phyloP scores from a whole-genome alignment of 2,797 vertebrate genomes.

The Chrosomus eos region DNA sequence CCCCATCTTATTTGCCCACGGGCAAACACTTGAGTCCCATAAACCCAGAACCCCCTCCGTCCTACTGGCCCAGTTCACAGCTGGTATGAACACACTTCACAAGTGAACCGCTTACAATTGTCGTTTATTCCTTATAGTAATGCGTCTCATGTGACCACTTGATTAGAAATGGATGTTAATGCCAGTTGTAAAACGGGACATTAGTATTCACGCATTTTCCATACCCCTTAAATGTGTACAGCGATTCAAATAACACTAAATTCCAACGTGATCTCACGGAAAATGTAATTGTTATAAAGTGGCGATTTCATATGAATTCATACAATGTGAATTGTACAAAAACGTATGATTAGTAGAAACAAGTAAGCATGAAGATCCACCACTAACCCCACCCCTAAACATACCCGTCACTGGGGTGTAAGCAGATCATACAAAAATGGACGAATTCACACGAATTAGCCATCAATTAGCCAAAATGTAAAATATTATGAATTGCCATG shows the following conservation, averaged over 20 bases:
- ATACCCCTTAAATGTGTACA: background rate
- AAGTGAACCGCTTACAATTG: background rate
- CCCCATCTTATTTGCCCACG: conserved; percentile 5
- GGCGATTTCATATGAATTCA: background rate
- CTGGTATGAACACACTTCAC: conserved; percentile 14
- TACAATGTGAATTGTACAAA: background rate
- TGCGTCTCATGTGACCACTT: background rate
- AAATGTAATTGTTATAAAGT: background rate
- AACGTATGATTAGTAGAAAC: background rate
- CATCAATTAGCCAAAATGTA: background rate
- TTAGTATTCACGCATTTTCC: background rate
- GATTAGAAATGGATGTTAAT: background rate
- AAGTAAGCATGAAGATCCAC: background rate
- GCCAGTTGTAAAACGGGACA: background rate
- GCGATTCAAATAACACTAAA: background rate
- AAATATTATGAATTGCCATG: background rate
- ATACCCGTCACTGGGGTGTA: background rate
- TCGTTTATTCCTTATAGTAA: background rate
- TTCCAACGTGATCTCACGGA: background rate
- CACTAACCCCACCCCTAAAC: background rate
- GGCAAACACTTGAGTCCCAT: conserved; percentile 14
- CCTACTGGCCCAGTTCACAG: conserved; percentile 3
- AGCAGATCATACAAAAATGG: background rate
- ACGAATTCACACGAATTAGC: background rate
- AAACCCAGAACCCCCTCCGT: background rate